These are phyloP conservation scores for Mesorhabditis spiculigera DNA, from an alignment of 2,888 invertebrate genomes.

Conservation along the genomic window DNA sequence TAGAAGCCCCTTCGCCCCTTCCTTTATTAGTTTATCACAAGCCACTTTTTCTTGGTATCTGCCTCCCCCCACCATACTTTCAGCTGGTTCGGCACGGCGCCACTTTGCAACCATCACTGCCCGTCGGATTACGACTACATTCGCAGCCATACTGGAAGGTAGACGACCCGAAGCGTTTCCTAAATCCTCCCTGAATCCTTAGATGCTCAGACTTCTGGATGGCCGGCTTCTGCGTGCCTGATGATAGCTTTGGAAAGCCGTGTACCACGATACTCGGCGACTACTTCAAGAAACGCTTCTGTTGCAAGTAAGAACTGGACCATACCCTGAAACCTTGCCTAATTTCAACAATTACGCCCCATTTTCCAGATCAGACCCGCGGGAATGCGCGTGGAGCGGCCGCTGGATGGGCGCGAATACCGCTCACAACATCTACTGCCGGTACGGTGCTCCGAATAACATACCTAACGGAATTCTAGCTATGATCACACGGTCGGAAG, in stretches of 20 bases:
- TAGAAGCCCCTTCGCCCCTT: neutral
- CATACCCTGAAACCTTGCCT: neutral
- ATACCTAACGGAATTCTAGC: slow-evolving; percentile 10
- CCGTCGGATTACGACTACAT: slow-evolving; percentile 53
- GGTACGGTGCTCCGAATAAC: slow-evolving; percentile 29
- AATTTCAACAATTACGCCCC: neutral
- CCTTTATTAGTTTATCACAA: neutral
- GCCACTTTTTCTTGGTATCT: neutral
- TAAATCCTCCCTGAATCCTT: neutral
- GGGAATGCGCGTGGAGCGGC: slow-evolving; percentile 51
- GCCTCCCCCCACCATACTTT: neutral
- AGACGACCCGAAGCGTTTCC: neutral
- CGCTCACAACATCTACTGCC: slow-evolving; percentile 51
- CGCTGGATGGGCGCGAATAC: slow-evolving; percentile 55
- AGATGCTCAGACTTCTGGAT: slow-evolving; percentile 50
- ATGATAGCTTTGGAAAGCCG: slow-evolving; percentile 51
- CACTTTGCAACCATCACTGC: slow-evolving; percentile 51
- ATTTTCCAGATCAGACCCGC: slow-evolving; percentile 42
- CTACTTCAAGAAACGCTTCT: slow-evolving; percentile 50
- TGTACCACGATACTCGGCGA: slow-evolving; percentile 50
- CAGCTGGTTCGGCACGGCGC: slow-evolving; percentile 53
- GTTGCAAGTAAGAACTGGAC: slow-evolving; percentile 42
- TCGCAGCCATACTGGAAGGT: slow-evolving; percentile 40
- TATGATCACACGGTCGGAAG: slow-evolving; percentile 28
- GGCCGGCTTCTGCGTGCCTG: slow-evolving; percentile 43